Evolutionary conservation across 2,113 vertebrate genomes (phyloP), one percentile per base, ranked within the genome.

Genomic region (Malurus alboscapulatus): DNA sequence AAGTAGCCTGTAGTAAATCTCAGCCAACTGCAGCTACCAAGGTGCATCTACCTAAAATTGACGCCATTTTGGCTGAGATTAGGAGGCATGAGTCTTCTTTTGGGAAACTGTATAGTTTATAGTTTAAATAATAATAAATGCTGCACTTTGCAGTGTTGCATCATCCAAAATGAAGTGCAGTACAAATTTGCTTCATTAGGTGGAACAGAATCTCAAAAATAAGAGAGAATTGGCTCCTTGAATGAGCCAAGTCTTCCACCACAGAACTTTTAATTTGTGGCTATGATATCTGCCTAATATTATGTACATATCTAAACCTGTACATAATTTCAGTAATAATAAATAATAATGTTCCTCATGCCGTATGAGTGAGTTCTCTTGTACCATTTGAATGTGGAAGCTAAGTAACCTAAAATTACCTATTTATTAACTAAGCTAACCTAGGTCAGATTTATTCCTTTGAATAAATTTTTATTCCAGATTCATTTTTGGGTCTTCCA

Each of bases 21-120:
- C 54, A 76, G 38, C 17, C 27, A 24, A 45, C 30, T 27, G 74
- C 69, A 62, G 47, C 55, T 10, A 4, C 14, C 48, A 32, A 27
- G 38, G 25, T 66, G 17, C 21, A 21, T 67, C 26, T 24, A 9
- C 24, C 27, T n/a, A 22, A 67, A 90, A 24, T 8, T 12, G 27
- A 4, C 0, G 0, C 17, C 11, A 13, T 65, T 88, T 82, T 3
- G 1, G 20, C 16, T 45, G 65, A 14, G 29, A 44, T 34, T 8
- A 26, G 44, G 57, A 68, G 48, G 5, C 54, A 55, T 15, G 26
- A 45, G 63, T 32, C 32, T 38, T 29, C 32, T 72, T 75, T 63
- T 54, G 57, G 25, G 67, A 63, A 42, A 40, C n/a, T 9, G 5
- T 14, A 22, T 11, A 19, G n/a, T 21, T 57, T 66, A 7, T 36